Conservation (phyloP, 2,113 vertebrate genomes). For the Thomomys bottae region DNA sequence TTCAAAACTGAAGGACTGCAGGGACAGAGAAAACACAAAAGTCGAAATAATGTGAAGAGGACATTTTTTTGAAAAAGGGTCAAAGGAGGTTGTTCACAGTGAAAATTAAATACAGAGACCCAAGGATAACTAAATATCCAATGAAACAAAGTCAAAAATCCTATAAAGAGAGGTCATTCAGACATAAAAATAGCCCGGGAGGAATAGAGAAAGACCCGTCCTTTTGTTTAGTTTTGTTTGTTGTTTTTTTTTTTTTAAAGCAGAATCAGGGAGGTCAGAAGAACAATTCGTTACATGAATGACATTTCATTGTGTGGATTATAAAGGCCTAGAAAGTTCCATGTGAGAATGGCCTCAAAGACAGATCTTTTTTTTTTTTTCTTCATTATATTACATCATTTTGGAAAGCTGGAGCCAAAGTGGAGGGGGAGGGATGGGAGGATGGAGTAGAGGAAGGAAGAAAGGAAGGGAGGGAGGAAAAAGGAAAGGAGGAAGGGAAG, state of each 20-base stretch:
- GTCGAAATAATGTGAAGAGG: neutral
- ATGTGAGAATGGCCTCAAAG: neutral
- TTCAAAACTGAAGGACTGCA: slow-evolving; percentile 28
- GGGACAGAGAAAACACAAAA: neutral
- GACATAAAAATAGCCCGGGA: neutral
- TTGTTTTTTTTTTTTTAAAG: too few relatives aligned
- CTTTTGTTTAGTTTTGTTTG: neutral
- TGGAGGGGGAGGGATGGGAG: neutral
- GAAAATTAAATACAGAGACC: slow-evolving; percentile 16
- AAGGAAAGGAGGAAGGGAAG: too few relatives aligned
- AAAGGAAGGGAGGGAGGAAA: too few relatives aligned
- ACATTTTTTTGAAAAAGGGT: neutral
- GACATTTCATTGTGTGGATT: neutral
- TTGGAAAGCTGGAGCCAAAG: slow-evolving; percentile 18
- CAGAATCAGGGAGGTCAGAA: neutral
- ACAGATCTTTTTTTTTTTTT: neutral
- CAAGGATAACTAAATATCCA: slow-evolving; percentile 8
- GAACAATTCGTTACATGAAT: neutral
- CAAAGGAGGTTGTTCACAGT: neutral
- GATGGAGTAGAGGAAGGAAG: too few relatives aligned
- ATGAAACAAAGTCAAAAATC: neutral
- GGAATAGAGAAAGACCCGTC: neutral
- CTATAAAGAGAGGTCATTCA: slow-evolving; percentile 5
- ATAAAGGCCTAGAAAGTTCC: neutral
- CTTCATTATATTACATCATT: slow-evolving; percentile 4